Percentiles rank a stretch among this genome's conserved stretches.
These are phyloP conservation scores for Phaenicophaeus curvirostris DNA, from an alignment of 2,797 vertebrate genomes.

Conservation along the genomic window DNA sequence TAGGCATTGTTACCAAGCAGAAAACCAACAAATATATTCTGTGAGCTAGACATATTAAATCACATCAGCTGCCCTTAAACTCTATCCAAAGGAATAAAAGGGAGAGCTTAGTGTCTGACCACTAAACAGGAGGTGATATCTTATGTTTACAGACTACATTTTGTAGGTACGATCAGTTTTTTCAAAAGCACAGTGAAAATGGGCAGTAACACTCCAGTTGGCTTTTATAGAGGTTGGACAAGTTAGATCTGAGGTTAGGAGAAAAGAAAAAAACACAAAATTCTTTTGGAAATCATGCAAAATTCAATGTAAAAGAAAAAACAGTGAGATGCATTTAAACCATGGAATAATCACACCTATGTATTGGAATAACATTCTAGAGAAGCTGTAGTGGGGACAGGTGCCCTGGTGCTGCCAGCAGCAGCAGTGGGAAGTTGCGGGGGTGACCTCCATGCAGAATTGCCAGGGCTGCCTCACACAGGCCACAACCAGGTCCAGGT, in stretches of 20 bases:
- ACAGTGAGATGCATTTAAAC: neutral
- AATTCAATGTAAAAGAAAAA: neutral
- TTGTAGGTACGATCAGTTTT: neutral
- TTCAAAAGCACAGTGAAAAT: neutral
- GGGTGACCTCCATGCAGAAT: fast-evolving
- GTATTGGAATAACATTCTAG: neutral
- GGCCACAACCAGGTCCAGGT: neutral
- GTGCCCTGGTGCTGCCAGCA: neutral
- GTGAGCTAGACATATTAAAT: neutral
- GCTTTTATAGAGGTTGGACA: neutral
- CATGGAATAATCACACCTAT: neutral
- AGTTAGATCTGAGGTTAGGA: neutral
- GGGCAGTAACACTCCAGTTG: neutral
- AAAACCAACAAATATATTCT: neutral
- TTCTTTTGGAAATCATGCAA: neutral
- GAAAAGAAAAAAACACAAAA: neutral
- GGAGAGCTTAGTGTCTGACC: neutral
- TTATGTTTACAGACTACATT: neutral
- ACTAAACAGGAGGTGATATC: neutral
- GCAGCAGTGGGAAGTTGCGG: neutral
- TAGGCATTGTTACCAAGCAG: neutral
- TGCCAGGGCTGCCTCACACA: no score
- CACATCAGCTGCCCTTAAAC: neutral
- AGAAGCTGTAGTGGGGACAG: no score
- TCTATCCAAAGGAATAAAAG: neutral